A percentile compares a stretch with the other conserved stretches of the same genome.
Conservation (phyloP, 2,888 invertebrate genomes). For the Drosophila meridiana region DNA sequence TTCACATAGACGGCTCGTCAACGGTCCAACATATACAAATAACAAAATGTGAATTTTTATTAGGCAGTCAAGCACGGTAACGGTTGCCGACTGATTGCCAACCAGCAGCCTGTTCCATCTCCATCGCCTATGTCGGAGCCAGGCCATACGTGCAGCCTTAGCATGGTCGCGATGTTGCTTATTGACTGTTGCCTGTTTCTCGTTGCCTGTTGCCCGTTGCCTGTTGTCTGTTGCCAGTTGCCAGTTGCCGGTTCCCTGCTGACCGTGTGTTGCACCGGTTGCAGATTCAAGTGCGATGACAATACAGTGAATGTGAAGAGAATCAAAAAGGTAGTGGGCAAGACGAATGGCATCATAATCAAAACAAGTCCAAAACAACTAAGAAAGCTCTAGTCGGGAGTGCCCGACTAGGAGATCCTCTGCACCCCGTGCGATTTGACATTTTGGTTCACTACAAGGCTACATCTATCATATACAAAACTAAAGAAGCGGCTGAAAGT, state of each 20-base stretch:
- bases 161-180: constrained; percentile 7
- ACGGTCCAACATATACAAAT: constrained; percentile 12
- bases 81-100: constrained; percentile 46
- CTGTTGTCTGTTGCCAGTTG: not conserved
- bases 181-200: not conserved
- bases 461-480: too few species aligned
- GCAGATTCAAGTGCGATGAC: constrained; percentile 72
- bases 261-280: constrained; percentile 54
- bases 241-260: not conserved
- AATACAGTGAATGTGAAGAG: constrained; percentile 45
- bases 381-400: too few species aligned
- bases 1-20: constrained; percentile 1
- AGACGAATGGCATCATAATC: constrained; percentile 48
- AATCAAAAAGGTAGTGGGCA: constrained; percentile 53
- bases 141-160: constrained; percentile 9
- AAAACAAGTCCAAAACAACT: constrained; percentile 37
- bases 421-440: too few species aligned
- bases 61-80: constrained; percentile 17
- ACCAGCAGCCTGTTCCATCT: constrained; percentile 12
- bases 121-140: constrained; percentile 15
- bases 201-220: constrained; percentile 29
- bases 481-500: too few species aligned
- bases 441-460: too few species aligned
- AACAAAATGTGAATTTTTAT: constrained; percentile 38
- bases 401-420: too few species aligned